Base-by-base conservation (phyloP, 1,140 invertebrate genomes). In the Aphelinus atriplicis region DNA sequence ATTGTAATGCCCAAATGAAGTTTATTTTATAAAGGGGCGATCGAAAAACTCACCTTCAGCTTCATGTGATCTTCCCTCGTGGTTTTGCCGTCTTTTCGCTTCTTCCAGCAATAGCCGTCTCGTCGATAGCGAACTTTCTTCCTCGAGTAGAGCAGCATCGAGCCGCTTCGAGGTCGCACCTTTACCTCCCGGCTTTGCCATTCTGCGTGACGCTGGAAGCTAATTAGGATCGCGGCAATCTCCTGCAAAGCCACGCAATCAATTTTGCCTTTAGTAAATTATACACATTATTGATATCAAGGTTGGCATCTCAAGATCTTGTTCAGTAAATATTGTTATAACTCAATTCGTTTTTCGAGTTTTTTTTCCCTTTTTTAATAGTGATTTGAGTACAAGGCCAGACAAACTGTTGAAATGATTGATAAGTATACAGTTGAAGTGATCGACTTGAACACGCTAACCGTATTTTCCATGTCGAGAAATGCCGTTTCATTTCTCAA, bases 51-150 rank as follows among this genome's bases (percentile, higher is more conserved):
- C 77, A 99, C 97, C 92, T 99, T 99, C 56, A 99, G 91, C 88
- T 99, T 99, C 97, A 99, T 98, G 86, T 99, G 97, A 92, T 99
- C 98, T 88, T 99, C 98, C 79, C 98, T 89, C 47, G 97, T 99
- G 63, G 97, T 98, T 88, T 98, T 98, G 4, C 97, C 97, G 87
- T 99, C 97, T 88, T 98, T 98, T 74, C 97, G 89, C 82, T 98
- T 98, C 90, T 98, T 99, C 98, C 97, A 99, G 87, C 96, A 98
- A 87, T 98, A 99, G 45, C 97, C 97, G 85, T 99, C 98, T 66
- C 97, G 91, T 85, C 97, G 92, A 89, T 98, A 99, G 50, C 96
- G 92, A 60, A 98, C 97, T 84, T 97, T 96, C 90, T 98, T 98
- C 63, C 97, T 91, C 81, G 95, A 97, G 90, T 98, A 99, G 65